A percentile compares a stretch with the other conserved stretches of the same genome.
Evolutionary conservation across 2,888 invertebrate species (phyloP).

Genomic region (Boloria selene): DNA sequence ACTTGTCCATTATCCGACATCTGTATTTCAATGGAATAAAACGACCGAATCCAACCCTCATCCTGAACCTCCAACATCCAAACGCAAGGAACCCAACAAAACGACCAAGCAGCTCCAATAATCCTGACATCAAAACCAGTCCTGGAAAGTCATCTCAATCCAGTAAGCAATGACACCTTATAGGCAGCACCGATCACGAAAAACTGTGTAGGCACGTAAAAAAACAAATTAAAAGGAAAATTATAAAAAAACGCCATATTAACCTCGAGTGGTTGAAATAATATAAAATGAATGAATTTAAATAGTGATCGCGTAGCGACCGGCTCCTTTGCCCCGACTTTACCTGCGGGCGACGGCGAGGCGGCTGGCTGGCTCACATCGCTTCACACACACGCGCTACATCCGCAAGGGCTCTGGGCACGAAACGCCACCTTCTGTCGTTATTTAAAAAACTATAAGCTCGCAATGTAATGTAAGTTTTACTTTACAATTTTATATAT

Average conservation of each 20-base stretch:
- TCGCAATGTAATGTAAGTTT: slow-evolving; percentile 54
- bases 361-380: slow-evolving; percentile 61
- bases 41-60: neutral
- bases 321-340: slow-evolving; percentile 73
- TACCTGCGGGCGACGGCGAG: slow-evolving; percentile 60
- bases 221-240: slow-evolving; percentile 37
- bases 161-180: slow-evolving; percentile 63
- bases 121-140: neutral
- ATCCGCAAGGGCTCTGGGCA: slow-evolving; percentile 75
- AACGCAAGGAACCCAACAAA: slow-evolving; percentile 13
- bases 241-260: slow-evolving; percentile 18
- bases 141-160: neutral
- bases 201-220: slow-evolving; percentile 45
- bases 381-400: slow-evolving; percentile 76
- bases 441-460: slow-evolving; percentile 80
- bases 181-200: slow-evolving; percentile 54
- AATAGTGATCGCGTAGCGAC: slow-evolving; percentile 70
- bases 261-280: slow-evolving; percentile 18
- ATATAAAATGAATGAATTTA: slow-evolving; percentile 46
- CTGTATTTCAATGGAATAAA: neutral
- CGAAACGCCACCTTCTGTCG: slow-evolving; percentile 78
- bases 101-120: neutral
- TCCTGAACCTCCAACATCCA: slow-evolving; percentile 11
- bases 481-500: slow-evolving; percentile 41
- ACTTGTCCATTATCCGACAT: neutral